These are phyloP conservation scores for Diceros bicornis DNA, from an alignment of 2,797 vertebrate species.

Conservation along the genomic window DNA sequence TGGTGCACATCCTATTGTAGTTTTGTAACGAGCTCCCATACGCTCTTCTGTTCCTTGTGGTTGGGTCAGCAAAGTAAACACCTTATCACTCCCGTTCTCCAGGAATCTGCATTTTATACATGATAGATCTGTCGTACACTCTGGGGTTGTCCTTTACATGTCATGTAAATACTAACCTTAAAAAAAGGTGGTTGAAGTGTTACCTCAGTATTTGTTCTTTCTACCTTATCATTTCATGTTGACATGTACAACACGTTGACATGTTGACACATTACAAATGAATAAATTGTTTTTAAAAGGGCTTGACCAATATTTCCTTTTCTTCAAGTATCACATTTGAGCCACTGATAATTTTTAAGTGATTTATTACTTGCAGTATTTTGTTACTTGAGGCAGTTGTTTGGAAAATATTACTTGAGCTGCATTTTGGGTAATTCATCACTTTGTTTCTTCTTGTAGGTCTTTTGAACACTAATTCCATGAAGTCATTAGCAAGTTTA, in stretches of 20 bases:
- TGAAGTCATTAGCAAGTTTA: constrained; percentile 58
- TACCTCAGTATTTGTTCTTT: neutral
- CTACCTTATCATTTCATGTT: neutral
- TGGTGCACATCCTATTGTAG: fast-evolving
- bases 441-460: constrained; percentile 22
- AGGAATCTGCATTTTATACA: neutral
- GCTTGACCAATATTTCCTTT: neutral
- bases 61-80: neutral
- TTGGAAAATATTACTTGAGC: neutral
- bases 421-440: neutral
- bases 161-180: neutral
- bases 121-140: neutral
- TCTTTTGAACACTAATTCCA: constrained; percentile 22
- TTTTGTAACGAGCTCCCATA: neutral
- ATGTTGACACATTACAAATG: neutral
- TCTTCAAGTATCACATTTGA: neutral
- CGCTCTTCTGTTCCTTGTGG: neutral
- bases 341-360: neutral
- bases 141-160: neutral
- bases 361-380: neutral
- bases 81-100: fast-evolving
- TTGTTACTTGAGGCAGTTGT: neutral
- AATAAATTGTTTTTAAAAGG: neutral
- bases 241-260: neutral
- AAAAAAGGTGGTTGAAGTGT: neutral